These are phyloP conservation scores for Hippolais icterina DNA, from an alignment of 2,113 vertebrate genomes.

Conservation along the genomic window DNA sequence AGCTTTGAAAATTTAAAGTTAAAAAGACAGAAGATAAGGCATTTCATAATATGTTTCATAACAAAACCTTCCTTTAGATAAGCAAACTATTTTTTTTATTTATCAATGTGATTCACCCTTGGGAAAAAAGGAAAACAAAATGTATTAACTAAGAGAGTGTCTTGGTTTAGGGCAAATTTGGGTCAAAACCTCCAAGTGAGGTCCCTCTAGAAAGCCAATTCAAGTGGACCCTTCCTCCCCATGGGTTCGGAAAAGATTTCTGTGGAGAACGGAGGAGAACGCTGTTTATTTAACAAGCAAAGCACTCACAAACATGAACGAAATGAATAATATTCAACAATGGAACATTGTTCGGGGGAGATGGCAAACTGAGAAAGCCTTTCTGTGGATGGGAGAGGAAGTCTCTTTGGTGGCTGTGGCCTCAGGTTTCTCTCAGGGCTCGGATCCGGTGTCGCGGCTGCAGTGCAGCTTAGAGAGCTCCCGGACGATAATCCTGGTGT, in stretches of 20 bases:
- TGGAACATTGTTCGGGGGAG: neutral
- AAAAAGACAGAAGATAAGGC: neutral
- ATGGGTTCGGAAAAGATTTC: accelerated
- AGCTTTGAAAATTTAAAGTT: neutral
- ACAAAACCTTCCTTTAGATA: neutral
- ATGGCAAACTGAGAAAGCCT: no score
- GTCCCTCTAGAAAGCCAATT: neutral
- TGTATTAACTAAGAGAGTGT: neutral
- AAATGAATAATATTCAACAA: neutral
- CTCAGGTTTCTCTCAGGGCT: neutral
- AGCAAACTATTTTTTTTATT: neutral
- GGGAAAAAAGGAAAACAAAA: neutral
- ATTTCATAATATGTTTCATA: neutral
- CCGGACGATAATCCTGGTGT: accelerated
- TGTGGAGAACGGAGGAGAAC: neutral
- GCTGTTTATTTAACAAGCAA: neutral
- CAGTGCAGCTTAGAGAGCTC: neutral
- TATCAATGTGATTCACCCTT: neutral
- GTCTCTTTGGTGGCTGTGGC: no score
- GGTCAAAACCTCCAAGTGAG: neutral
- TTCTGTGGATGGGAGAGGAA: neutral
- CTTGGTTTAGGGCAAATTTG: neutral
- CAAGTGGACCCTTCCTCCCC: neutral
- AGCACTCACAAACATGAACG: neutral
- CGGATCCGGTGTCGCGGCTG: accelerated